Base-by-base conservation (phyloP, 92 coral and sea anemone species). In the Zoanthus gigantus region DNA sequence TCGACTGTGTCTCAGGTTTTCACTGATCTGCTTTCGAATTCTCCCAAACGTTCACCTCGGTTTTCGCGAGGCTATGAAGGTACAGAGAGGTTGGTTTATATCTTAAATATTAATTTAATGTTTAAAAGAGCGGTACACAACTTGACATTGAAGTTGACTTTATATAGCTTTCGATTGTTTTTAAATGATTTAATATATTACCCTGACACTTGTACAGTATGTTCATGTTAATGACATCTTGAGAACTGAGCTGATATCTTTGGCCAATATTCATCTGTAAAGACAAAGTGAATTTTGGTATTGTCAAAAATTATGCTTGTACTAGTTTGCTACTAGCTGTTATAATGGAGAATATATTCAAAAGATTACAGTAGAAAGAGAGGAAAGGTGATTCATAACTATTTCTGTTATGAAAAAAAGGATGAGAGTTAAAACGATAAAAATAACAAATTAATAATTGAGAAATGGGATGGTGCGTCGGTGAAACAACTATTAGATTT, bases 161-260 rank as follows among this genome's bases (percentile, higher is more conserved):
- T 23, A 23, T 23, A 23, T 23, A 60, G 1, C 1, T 60, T 13
- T 60, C 9, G 16, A 60, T 60, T 6, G 67, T 14, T 5, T n/a
- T 13, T 8, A 60, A 60, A 13, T 60, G 4, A n/a, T 60, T 6
- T 5, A 60, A 13, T n/a, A 13, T 60, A 28, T 61, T 60, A 79
- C 84, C 57, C 65, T 12, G 13, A 66, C 85, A 80, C 10, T 44
- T 80, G 56, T 80, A 80, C 28, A 80, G 57, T n/a, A 37, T 28
- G 14, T 65, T 80, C 85, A 80, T 63, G 60, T 80, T 56, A 42
- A 63, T 80, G 44, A 65, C 29, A 11, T 80, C 85, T 65, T 65
- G 74, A 44, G 46, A 29, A 46, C 85, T 80, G 42, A 63, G 85
- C 44, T 44, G 37, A 5, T 4, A 10, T 44, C 85, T 44, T 4